Evolutionary conservation across 2,797 vertebrate genomes (phyloP).

Genomic region (Chrosomus eos): DNA sequence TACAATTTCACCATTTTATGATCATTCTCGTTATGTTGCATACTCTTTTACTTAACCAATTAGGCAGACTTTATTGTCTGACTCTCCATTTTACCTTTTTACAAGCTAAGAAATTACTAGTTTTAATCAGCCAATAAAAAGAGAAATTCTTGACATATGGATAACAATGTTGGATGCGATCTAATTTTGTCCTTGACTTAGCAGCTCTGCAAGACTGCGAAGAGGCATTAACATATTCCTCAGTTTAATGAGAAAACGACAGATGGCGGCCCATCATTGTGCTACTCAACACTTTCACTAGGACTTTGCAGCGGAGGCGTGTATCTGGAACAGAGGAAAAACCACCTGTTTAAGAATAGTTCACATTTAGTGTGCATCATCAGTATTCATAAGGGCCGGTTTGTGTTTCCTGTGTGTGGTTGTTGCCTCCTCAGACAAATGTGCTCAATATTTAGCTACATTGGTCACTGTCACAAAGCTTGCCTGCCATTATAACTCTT

Average conservation of each 20-base stretch:
- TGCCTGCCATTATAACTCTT: conserved; percentile 15
- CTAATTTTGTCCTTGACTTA: conserved; percentile 78
- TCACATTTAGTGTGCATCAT: conserved; percentile 27
- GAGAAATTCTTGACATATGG: conserved; percentile 67
- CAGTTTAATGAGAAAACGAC: conserved; percentile 72
- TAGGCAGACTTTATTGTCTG: background rate
- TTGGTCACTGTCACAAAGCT: conserved; percentile 45
- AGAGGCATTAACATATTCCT: conserved; percentile 76
- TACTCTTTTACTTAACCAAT: conserved; percentile 6
- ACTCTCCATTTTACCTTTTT: background rate
- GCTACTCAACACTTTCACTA: conserved; percentile 57
- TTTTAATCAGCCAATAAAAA: conserved; percentile 43
- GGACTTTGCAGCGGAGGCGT: conserved; percentile 31
- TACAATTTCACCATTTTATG: no score
- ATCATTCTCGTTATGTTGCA: no score
- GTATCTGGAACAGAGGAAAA: conserved; percentile 32
- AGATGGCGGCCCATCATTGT: conserved; percentile 71
- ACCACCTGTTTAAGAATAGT: conserved; percentile 30
- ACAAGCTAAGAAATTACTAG: background rate
- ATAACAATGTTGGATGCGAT: conserved; percentile 69
- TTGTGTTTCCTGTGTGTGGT: conserved; percentile 13
- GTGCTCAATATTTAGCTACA: conserved; percentile 37
- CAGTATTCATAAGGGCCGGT: conserved; percentile 16
- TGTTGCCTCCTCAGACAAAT: conserved; percentile 35
- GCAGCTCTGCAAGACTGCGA: conserved; percentile 67